A percentile compares a stretch with the other conserved stretches of the same genome.
These are phyloP conservation scores for Platichthys stellatus DNA, from an alignment of 2,113 vertebrate genomes.

Conservation along the genomic window DNA sequence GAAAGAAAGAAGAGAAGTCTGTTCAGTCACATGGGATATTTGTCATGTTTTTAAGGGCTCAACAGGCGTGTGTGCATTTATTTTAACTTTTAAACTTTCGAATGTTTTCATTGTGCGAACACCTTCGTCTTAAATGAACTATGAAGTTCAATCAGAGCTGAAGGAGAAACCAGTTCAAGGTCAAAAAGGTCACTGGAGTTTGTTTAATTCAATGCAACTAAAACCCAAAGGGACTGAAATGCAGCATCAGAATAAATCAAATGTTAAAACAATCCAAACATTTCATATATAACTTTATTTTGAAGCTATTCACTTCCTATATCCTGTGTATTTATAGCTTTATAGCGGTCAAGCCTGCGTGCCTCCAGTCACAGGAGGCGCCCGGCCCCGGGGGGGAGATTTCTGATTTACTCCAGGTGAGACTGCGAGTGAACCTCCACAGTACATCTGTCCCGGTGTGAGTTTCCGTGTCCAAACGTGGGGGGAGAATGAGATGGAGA, in stretches of 20 bases:
- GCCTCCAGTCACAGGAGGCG: neutral
- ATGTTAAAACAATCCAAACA: neutral
- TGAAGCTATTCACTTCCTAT: neutral
- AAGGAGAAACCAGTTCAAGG: neutral
- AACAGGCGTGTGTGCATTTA: neutral
- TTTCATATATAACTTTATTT: no score
- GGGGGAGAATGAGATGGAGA: neutral
- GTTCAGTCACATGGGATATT: neutral
- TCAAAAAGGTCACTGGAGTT: neutral
- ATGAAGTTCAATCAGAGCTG: neutral
- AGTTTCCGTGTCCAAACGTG: constrained; percentile 1
- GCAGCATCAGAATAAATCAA: no score
- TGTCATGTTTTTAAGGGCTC: neutral
- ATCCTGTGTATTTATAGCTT: neutral
- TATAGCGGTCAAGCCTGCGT: neutral
- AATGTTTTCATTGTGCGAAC: neutral
- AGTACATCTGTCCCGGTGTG: constrained; percentile 12
- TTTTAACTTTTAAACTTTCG: neutral
- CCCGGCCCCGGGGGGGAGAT: neutral
- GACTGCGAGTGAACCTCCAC: constrained; percentile 4
- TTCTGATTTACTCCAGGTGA: constrained; percentile 25
- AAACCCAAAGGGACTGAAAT: neutral
- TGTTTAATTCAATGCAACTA: no score
- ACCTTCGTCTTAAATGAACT: neutral
- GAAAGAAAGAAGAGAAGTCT: neutral